Conservation (phyloP, 2,113 vertebrate genomes). For the Lanius ludovicianus region DNA sequence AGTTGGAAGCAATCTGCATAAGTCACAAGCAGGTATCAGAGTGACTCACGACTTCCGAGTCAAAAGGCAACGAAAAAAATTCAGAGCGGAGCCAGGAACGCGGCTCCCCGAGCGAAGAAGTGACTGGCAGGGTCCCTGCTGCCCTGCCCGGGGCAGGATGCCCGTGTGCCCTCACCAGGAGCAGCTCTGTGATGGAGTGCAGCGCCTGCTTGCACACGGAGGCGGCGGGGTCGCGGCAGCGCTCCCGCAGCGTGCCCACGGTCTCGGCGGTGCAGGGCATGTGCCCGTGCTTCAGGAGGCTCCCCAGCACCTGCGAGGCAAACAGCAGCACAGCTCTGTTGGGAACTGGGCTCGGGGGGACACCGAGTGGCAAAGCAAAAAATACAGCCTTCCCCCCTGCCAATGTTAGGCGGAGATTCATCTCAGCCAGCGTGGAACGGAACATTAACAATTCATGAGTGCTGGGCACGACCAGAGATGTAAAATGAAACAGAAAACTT, state of each 20-base stretch:
- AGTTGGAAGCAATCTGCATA: background rate
- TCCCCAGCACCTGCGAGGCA: slow-evolving; percentile 80
- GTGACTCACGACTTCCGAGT: background rate
- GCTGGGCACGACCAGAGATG: background rate
- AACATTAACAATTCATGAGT: accelerated
- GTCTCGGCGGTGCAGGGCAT: slow-evolving; percentile 74
- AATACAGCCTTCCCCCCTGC: background rate
- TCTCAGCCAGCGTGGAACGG: accelerated
- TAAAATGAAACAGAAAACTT: background rate
- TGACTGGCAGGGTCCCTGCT: background rate
- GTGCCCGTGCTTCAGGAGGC: slow-evolving; percentile 81
- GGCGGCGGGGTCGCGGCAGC: slow-evolving; percentile 86
- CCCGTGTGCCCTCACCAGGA: slow-evolving; percentile 74
- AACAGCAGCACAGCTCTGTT: accelerated
- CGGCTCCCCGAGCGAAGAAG: background rate
- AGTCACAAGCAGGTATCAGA: background rate
- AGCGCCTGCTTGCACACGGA: slow-evolving; percentile 93
- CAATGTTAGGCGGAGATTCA: background rate
- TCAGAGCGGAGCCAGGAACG: background rate
- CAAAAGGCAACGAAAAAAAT: background rate
- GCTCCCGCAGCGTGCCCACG: slow-evolving; percentile 81
- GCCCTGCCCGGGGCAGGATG: background rate
- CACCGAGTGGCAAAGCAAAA: background rate
- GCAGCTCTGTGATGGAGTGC: slow-evolving; percentile 86
- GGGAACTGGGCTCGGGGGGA: background rate